phyloP scores from a whole-genome alignment of 2,797 vertebrate genomes.

The Clarias platycephalus region DNA sequence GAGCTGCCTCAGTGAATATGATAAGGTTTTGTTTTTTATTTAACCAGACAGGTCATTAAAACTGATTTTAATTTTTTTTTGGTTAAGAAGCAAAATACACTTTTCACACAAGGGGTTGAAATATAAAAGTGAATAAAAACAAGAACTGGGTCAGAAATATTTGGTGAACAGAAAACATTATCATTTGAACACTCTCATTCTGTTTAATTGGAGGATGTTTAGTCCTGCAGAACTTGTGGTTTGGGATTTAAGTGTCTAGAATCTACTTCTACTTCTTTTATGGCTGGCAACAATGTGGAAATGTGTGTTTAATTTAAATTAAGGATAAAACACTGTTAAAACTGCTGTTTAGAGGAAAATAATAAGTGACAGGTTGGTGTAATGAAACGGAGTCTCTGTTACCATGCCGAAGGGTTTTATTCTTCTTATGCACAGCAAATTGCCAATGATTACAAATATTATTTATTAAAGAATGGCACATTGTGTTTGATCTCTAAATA shows the following conservation, averaged over 20 bases:
- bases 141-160: not conserved
- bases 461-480: not conserved
- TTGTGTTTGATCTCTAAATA: not conserved
- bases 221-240: not conserved
- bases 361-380: not conserved
- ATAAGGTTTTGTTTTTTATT: conserved; percentile 4
- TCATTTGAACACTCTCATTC: not conserved
- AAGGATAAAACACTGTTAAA: not conserved
- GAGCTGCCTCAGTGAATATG: not conserved
- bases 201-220: not conserved
- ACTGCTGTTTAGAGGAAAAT: not conserved
- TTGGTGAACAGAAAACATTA: not conserved
- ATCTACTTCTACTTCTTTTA: not conserved
- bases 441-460: not conserved
- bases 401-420: not conserved
- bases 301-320: not conserved
- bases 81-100: not conserved
- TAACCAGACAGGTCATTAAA: conserved; percentile 8
- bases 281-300: not conserved
- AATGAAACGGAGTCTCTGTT: not conserved
- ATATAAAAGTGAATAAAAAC: not conserved
- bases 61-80: not conserved
- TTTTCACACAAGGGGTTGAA: not conserved
- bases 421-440: not conserved
- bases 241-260: not conserved